Conservation (phyloP, 2,113 vertebrate genomes). For the Corvus cornix region DNA sequence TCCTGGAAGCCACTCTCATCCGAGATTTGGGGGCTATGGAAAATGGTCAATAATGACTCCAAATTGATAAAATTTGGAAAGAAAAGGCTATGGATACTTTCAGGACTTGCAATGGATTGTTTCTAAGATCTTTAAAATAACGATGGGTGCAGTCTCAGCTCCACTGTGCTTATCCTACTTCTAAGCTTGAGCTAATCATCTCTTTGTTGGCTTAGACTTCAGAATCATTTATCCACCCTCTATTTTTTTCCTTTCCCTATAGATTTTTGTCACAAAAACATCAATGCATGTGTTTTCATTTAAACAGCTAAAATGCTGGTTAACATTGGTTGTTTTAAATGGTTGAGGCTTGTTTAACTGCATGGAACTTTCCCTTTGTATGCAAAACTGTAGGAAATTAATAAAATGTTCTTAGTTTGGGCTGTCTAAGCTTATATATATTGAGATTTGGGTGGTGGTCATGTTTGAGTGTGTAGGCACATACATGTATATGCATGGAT, state of each 20-base stretch:
- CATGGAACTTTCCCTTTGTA: not conserved
- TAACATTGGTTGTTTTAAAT: not conserved
- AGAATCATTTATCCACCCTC: not conserved
- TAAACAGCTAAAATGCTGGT: not conserved
- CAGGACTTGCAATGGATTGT: not conserved
- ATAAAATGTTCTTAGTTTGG: not conserved
- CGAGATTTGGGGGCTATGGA: not conserved
- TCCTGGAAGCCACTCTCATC: not conserved
- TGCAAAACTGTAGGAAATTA: slow-evolving; percentile 8
- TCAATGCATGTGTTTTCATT: not conserved
- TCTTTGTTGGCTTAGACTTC: not conserved
- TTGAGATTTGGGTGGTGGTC: not conserved
- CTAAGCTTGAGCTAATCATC: not conserved
- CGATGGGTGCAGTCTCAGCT: not conserved
- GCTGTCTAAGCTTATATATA: not conserved
- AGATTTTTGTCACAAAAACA: not conserved
- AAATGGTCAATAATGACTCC: not conserved
- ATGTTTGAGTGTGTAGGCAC: not conserved
- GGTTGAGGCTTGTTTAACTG: not conserved
- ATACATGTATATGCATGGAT: not conserved
- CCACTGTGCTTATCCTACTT: not conserved
- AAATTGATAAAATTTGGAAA: not conserved
- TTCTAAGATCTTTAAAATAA: not conserved
- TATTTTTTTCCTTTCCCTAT: not conserved
- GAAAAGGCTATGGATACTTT: not conserved